Conservation (phyloP, 2,113 vertebrate species). For the Xiphorhynchus elegans region DNA sequence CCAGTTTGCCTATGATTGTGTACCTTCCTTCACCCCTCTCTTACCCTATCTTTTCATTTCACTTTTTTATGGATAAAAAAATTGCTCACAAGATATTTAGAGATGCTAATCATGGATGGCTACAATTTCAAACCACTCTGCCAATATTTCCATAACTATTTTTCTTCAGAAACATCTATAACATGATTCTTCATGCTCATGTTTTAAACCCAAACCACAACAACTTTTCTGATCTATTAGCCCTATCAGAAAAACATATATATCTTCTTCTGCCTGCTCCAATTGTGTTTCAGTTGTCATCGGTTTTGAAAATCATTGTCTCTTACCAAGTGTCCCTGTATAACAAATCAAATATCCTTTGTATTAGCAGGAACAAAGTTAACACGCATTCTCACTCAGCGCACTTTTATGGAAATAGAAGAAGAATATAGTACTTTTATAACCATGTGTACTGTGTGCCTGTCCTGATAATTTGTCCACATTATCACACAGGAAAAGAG, state of each 20-base stretch:
- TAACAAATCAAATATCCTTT: background rate
- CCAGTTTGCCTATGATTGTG: background rate
- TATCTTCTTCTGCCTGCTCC: background rate
- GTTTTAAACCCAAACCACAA: background rate
- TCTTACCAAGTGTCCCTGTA: background rate
- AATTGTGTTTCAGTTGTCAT: too few relatives aligned
- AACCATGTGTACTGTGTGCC: rapidly evolving
- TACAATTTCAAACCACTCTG: background rate
- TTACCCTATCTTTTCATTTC: background rate
- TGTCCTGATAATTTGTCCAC: background rate
- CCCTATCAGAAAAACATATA: background rate
- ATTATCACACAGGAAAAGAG: background rate
- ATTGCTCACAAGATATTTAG: background rate
- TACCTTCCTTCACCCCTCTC: background rate
- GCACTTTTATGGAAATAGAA: background rate
- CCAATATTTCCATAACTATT: background rate
- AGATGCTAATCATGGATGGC: background rate
- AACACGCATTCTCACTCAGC: background rate
- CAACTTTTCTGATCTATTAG: background rate
- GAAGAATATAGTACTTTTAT: background rate
- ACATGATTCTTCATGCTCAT: background rate
- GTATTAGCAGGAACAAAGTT: background rate
- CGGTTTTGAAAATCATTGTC: background rate
- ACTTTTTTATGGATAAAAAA: background rate
- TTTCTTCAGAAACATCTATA: background rate